phyloP scores from a whole-genome alignment of 1,140 invertebrate genomes.

The Propsilocerus akamusi region DNA sequence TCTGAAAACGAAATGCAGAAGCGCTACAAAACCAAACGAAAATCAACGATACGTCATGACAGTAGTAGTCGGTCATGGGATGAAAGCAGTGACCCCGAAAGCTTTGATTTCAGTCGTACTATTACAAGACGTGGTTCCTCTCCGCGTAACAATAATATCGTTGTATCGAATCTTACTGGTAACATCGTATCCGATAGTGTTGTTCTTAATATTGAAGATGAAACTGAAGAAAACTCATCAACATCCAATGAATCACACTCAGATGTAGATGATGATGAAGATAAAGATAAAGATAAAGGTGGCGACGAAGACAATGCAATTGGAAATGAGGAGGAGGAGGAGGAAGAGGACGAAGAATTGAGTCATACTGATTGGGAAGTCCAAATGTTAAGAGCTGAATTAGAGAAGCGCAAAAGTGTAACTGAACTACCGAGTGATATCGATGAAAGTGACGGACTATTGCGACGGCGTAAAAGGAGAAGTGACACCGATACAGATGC shows the following conservation, averaged over 20 bases:
- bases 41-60: background rate
- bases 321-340: constrained; percentile 1
- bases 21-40: constrained; percentile 7
- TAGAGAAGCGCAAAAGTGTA: constrained; percentile 35
- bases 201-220: constrained; percentile 19
- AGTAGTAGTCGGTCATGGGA: constrained; percentile 25
- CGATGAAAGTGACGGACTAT: constrained; percentile 14
- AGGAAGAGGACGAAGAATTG: constrained; percentile 5
- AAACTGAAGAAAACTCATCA: constrained; percentile 13
- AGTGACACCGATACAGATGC: constrained; percentile 21
- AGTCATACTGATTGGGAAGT: constrained; percentile 48
- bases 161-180: constrained; percentile 16
- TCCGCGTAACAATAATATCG: constrained; percentile 12
- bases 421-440: constrained; percentile 15
- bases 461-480: constrained; percentile 17
- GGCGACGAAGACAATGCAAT: too few relatives aligned
- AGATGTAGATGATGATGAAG: background rate
- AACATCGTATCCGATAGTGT: constrained; percentile 19
- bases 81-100: constrained; percentile 27
- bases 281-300: background rate
- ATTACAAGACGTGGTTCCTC: background rate
- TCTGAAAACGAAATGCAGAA: constrained; percentile 13
- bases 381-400: constrained; percentile 50
- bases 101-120: constrained; percentile 12
- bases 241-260: background rate